These are phyloP conservation scores for Heterocephalus glaber DNA, from an alignment of 2,113 vertebrate species.

Conservation along the genomic window DNA sequence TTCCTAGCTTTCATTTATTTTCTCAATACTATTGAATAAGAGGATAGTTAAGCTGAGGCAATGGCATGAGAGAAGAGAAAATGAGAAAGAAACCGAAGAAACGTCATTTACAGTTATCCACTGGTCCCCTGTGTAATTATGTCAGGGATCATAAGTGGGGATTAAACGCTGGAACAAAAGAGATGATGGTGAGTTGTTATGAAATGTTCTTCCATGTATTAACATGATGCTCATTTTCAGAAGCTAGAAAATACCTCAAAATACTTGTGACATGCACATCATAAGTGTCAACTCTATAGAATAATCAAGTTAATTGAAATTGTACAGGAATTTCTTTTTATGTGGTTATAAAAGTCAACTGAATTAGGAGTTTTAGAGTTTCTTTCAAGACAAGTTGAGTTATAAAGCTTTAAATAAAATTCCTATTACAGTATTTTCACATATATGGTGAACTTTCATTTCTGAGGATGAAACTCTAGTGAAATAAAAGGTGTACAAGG, in stretches of 20 bases:
- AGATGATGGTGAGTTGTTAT: background rate
- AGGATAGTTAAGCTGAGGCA: background rate
- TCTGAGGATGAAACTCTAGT: slow-evolving; percentile 18
- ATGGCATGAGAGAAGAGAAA: background rate
- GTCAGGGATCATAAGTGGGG: background rate
- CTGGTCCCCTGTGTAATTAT: background rate
- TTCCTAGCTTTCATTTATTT: slow-evolving; percentile 15
- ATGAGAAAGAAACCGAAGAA: background rate
- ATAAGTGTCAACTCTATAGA: background rate
- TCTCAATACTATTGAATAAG: background rate
- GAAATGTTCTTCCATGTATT: background rate
- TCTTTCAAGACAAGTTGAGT: background rate
- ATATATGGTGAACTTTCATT: background rate
- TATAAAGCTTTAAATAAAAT: slow-evolving; percentile 11
- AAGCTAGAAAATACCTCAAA: background rate
- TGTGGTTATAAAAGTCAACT: slow-evolving; percentile 24
- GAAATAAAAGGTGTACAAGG: slow-evolving; percentile 15
- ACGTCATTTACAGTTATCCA: background rate
- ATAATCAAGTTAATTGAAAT: slow-evolving; percentile 49
- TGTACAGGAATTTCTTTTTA: background rate
- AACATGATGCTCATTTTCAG: background rate
- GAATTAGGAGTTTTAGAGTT: background rate
- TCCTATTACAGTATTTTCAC: background rate
- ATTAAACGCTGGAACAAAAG: background rate
- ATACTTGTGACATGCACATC: background rate